These are phyloP conservation scores for Formica selysi DNA, from an alignment of 1,140 invertebrate species.

Conservation along the genomic window DNA sequence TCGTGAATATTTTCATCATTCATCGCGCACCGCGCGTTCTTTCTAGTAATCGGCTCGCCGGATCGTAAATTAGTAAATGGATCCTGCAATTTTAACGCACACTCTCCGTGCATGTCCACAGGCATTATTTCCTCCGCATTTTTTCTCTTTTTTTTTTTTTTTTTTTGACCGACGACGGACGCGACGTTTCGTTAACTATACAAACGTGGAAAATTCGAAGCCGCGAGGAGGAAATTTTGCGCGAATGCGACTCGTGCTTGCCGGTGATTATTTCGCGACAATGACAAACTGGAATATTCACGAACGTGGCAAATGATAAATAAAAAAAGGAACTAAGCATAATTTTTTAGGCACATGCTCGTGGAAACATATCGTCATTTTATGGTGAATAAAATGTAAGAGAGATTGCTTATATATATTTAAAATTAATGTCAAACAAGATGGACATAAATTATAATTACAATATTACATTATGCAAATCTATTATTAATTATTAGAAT, in stretches of 20 bases:
- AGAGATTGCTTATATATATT: neutral
- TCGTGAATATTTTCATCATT: constrained; percentile 49
- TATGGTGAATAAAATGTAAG: neutral
- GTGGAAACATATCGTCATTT: neutral
- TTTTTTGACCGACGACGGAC: constrained; percentile 11
- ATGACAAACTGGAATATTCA: constrained; percentile 11
- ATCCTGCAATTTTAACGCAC: constrained; percentile 61
- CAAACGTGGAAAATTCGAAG: constrained; percentile 20
- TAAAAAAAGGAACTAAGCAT: neutral
- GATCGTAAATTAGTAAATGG: constrained; percentile 60
- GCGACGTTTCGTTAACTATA: constrained; percentile 52
- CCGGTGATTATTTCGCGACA: constrained; percentile 37
- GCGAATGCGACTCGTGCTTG: neutral
- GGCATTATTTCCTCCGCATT: constrained; percentile 27
- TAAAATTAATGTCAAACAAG: neutral
- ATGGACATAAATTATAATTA: neutral
- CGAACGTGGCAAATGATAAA: constrained; percentile 5
- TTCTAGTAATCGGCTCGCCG: constrained; percentile 37
- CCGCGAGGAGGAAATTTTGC: constrained; percentile 29
- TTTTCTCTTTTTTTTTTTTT: neutral
- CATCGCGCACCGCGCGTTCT: constrained; percentile 25
- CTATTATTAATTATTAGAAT: neutral
- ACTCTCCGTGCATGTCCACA: neutral
- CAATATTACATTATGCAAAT: neutral
- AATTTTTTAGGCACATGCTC: neutral